Conservation (phyloP, 2,797 vertebrate species). For the Alfaro cultratus region DNA sequence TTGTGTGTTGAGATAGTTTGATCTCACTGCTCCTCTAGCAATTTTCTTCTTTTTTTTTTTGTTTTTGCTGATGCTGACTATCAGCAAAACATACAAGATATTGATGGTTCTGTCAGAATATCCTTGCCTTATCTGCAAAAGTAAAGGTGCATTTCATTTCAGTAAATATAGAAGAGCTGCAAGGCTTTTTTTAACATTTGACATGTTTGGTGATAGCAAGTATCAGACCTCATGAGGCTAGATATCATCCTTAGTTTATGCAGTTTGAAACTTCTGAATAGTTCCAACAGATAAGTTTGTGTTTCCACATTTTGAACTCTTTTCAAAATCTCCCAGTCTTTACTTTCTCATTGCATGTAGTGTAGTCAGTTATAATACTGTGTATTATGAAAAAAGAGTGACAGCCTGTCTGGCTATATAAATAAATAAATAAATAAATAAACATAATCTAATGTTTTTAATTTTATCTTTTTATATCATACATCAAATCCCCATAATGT, state of each 20-base stretch:
- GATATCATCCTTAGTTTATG: not conserved
- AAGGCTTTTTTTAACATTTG: not conserved
- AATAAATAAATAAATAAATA: too few relatives aligned
- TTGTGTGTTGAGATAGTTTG: not conserved
- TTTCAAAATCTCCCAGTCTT: not conserved
- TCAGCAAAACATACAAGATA: conserved; percentile 39
- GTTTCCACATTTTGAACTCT: not conserved
- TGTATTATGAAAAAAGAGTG: not conserved
- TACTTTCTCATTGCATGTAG: not conserved
- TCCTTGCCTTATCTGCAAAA: conserved; percentile 19
- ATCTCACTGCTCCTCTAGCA: not conserved
- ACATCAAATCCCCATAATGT: conserved; percentile 32
- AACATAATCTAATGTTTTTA: too few relatives aligned
- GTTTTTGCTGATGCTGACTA: conserved; percentile 43
- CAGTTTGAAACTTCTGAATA: not conserved
- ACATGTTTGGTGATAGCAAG: not conserved
- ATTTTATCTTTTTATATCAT: conserved; percentile 30
- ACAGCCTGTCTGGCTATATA: conserved; percentile 21
- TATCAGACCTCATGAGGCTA: not conserved
- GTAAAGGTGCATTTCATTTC: not conserved
- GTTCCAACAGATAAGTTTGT: not conserved
- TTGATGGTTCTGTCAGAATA: conserved; percentile 3
- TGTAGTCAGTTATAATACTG: not conserved
- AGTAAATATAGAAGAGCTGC: not conserved
- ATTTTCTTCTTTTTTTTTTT: conserved; percentile 1